Evolutionary conservation across 2,888 invertebrate genomes (phyloP).

Genomic region (Mesoligia furuncula): DNA sequence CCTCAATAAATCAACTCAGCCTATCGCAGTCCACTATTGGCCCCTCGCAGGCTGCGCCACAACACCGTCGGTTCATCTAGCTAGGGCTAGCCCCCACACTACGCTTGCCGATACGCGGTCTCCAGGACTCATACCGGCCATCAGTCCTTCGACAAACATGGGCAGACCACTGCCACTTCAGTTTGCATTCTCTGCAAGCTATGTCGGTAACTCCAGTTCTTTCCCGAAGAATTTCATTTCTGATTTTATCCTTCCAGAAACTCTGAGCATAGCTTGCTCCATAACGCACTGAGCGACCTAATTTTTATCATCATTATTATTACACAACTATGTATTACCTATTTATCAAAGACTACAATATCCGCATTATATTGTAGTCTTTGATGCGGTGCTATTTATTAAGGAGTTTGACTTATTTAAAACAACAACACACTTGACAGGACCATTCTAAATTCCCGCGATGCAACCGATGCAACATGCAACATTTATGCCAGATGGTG

Average conservation of each 20-base stretch:
- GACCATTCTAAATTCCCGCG: slow-evolving; percentile 45
- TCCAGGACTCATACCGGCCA: not conserved
- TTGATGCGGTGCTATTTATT: not conserved
- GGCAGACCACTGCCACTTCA: no score
- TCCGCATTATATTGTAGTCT: no score
- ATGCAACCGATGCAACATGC: slow-evolving; percentile 12
- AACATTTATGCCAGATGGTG: not conserved
- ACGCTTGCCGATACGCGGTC: not conserved
- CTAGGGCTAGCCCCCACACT: no score
- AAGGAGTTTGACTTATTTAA: slow-evolving; percentile 5
- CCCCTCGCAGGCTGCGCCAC: no score
- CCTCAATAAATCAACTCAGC: not conserved
- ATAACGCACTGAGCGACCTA: not conserved
- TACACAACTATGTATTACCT: not conserved
- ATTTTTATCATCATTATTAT: not conserved
- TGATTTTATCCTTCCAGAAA: not conserved
- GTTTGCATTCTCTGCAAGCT: not conserved
- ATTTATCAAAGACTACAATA: no score
- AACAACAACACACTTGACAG: slow-evolving; percentile 12
- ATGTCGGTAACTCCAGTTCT: not conserved
- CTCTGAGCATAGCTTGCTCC: not conserved
- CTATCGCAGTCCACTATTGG: not conserved
- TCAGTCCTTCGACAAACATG: not conserved
- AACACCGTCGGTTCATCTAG: no score
- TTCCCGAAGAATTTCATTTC: not conserved